A percentile compares a stretch with the other conserved stretches of the same genome.
Conservation (phyloP, 2,113 vertebrate species). For the Alces alces region DNA sequence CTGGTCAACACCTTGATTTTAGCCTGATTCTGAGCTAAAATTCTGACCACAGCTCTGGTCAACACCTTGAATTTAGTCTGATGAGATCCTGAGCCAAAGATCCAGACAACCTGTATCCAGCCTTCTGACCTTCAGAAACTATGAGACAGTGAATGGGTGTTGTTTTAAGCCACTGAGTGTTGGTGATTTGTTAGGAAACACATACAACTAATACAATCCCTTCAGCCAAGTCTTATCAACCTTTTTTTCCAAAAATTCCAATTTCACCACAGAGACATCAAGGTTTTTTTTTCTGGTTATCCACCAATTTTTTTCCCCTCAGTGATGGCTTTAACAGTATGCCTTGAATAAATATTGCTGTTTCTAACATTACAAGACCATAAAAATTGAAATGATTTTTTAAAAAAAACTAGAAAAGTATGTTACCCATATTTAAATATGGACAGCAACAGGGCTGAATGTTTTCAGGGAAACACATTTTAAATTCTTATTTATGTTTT, state of each 20-base stretch:
- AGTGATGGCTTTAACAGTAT: not conserved
- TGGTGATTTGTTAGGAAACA: not conserved
- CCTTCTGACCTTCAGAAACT: not conserved
- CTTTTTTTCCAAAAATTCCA: not conserved
- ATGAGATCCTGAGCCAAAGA: not conserved
- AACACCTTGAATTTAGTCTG: not conserved
- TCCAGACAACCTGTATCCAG: not conserved
- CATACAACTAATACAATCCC: not conserved
- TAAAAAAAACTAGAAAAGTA: not conserved
- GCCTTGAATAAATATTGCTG: not conserved
- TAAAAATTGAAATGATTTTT: not conserved
- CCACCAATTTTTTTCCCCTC: not conserved
- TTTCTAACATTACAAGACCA: not conserved
- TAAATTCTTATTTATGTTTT: not conserved
- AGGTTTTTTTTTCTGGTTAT: not conserved
- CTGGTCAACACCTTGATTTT: not conserved
- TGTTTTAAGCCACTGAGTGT: not conserved
- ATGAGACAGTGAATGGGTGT: not conserved
- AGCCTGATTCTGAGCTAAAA: not conserved
- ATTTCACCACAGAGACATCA: not conserved
- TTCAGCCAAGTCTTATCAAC: not conserved
- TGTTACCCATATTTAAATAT: not conserved
- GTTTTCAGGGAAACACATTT: conserved; percentile 33
- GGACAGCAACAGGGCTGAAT: not conserved
- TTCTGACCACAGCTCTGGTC: not conserved